Conservation (phyloP, 2,113 vertebrate genomes). For the Ciconia stormi region DNA sequence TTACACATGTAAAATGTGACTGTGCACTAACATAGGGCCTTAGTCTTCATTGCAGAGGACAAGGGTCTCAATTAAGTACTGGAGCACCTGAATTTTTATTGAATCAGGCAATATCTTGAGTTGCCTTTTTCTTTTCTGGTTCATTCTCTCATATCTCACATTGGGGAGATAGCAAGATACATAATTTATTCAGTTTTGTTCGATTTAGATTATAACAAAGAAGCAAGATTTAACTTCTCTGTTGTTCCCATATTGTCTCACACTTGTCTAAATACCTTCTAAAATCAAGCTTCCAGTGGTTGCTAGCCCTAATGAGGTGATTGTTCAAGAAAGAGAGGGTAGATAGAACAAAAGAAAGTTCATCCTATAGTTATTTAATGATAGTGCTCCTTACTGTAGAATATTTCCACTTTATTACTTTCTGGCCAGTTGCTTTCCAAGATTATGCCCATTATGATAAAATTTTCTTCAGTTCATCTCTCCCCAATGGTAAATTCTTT, state of each 20-base stretch:
- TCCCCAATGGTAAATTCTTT: not conserved
- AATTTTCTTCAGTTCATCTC: not conserved
- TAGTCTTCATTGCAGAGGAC: not conserved
- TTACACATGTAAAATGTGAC: not conserved
- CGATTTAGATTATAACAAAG: not conserved
- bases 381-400: not conserved
- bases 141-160: not conserved
- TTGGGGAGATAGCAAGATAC: accelerated
- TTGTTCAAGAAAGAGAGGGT: not conserved
- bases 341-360: not conserved
- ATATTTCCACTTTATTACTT: not conserved
- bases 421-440: not conserved
- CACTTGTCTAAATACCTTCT: not conserved
- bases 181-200: not conserved
- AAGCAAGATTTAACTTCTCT: not conserved
- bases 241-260: not conserved
- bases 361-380: not conserved
- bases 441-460: not conserved
- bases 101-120: not conserved
- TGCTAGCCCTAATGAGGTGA: not conserved
- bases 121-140: not conserved
- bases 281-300: not conserved
- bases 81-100: not conserved
- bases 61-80: not conserved
- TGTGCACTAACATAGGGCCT: accelerated